phyloP scores from a whole-genome alignment of 2,797 vertebrate genomes.

The Ctenosaura bakeri region DNA sequence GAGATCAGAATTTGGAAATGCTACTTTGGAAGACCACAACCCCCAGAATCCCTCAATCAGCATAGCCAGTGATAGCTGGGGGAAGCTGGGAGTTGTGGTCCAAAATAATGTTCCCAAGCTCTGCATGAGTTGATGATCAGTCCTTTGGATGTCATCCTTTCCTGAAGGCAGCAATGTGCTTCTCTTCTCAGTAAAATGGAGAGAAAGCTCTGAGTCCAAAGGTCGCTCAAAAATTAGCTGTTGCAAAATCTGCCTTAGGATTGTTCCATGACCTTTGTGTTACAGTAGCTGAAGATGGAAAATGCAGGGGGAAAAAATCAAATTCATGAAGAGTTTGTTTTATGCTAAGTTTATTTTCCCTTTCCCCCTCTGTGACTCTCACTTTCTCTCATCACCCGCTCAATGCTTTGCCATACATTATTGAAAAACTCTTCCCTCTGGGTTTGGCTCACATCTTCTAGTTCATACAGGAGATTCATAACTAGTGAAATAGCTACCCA shows the following conservation, averaged over 20 bases:
- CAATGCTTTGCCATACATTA: conserved; percentile 60
- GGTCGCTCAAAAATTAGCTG: too few species aligned
- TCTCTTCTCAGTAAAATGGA: not conserved
- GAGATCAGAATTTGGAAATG: too few species aligned
- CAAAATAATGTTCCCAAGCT: too few species aligned
- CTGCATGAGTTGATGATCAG: too few species aligned
- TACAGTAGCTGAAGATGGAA: not conserved
- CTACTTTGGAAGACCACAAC: too few species aligned
- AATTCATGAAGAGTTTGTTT: conserved; percentile 1
- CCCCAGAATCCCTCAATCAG: too few species aligned
- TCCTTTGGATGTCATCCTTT: not conserved
- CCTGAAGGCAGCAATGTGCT: not conserved
- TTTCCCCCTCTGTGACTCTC: not conserved
- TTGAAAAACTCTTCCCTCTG: conserved; percentile 62
- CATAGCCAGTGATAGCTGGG: too few species aligned
- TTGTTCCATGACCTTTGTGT: not conserved
- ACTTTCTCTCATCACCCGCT: conserved; percentile 18
- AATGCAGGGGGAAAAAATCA: not conserved
- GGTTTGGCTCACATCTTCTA: conserved; percentile 62
- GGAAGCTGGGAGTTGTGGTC: too few species aligned
- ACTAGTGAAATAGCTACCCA: conserved; percentile 63
- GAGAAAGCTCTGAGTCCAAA: not conserved
- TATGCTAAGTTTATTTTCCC: not conserved
- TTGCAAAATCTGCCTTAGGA: not conserved
- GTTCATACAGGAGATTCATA: conserved; percentile 56